A percentile compares a stretch with the other conserved stretches of the same genome.
Evolutionary conservation across 2,888 invertebrate genomes (phyloP).

Genomic region (Leucophenga maculata): DNA sequence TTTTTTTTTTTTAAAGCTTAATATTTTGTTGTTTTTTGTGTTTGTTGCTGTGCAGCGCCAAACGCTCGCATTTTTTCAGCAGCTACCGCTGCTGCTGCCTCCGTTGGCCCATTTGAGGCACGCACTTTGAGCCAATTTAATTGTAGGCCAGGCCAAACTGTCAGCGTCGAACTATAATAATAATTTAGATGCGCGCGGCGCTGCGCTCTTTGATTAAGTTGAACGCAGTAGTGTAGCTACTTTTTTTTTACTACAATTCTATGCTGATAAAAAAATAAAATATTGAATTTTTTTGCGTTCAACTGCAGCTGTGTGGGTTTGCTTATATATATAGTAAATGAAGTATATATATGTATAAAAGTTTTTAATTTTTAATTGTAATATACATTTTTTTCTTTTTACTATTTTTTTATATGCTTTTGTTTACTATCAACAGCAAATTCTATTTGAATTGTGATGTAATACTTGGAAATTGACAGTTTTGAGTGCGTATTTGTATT

Average conservation of each 20-base stretch:
- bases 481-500: slow-evolving; percentile 10
- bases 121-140: slow-evolving; percentile 59
- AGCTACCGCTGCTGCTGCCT: slow-evolving; percentile 30
- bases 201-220: slow-evolving; percentile 10
- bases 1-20: slow-evolving; percentile 27
- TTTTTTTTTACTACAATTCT: background rate
- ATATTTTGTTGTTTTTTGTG: slow-evolving; percentile 24
- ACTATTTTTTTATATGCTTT: no score
- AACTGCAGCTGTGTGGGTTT: slow-evolving; percentile 32
- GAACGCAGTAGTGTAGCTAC: background rate
- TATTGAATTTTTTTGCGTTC: slow-evolving; percentile 40
- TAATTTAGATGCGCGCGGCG: slow-evolving; percentile 49
- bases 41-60: slow-evolving; percentile 14
- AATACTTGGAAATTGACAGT: slow-evolving; percentile 47
- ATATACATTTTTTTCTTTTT: no score
- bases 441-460: slow-evolving; percentile 40
- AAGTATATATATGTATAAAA: slow-evolving; percentile 31
- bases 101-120: slow-evolving; percentile 23
- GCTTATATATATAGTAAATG: background rate
- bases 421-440: slow-evolving; percentile 46
- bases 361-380: no score
- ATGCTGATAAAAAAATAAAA: slow-evolving; percentile 48
- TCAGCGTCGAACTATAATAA: slow-evolving; percentile 21
- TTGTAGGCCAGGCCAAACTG: slow-evolving; percentile 52
- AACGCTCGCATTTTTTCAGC: slow-evolving; percentile 43